Conservation (phyloP, 2,113 vertebrate species). For the Meles meles region DNA sequence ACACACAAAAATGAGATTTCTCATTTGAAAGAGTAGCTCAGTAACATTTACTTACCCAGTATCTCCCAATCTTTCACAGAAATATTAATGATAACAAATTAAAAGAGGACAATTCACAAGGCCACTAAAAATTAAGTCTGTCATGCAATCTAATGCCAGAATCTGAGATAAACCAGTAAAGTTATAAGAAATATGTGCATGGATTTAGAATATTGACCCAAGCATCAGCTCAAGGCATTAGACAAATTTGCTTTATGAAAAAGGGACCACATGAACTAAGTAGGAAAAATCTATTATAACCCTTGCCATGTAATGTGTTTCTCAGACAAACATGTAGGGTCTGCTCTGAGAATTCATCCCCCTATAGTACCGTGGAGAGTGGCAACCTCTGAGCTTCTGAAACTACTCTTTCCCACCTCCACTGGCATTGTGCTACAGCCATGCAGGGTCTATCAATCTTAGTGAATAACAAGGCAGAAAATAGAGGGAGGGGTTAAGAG, state of each 20-base stretch:
- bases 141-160: background rate
- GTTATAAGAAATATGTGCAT: background rate
- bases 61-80: background rate
- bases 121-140: background rate
- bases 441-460: background rate
- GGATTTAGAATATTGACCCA: background rate
- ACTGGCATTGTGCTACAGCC: background rate
- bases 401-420: background rate
- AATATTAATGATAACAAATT: constrained; percentile 10
- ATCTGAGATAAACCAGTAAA: background rate
- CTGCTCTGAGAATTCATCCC: background rate
- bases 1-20: background rate
- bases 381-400: background rate
- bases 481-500: background rate
- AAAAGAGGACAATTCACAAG: background rate
- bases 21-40: background rate
- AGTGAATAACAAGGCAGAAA: background rate
- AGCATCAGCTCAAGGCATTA: background rate
- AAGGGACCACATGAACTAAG: background rate
- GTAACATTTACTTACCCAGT: background rate
- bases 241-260: background rate
- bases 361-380: background rate
- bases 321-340: background rate
- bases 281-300: background rate
- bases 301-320: background rate